A percentile compares a stretch with the other conserved stretches of the same genome.
phyloP scores from a whole-genome alignment of 2,113 vertebrate species.

The Eulemur macaco region DNA sequence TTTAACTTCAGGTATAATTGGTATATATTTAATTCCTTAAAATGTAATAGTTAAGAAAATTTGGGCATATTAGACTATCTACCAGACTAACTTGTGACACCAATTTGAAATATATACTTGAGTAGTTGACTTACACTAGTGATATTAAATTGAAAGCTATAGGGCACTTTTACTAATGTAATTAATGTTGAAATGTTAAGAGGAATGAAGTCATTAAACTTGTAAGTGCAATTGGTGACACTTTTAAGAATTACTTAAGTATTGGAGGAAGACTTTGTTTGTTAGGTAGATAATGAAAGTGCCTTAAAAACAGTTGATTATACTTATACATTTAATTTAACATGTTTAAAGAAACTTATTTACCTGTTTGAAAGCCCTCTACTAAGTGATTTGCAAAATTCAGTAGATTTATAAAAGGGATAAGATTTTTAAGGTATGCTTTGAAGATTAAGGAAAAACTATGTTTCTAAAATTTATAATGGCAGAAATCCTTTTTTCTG shows the following conservation, averaged over 20 bases:
- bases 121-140: neutral
- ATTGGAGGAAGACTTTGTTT: neutral
- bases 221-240: neutral
- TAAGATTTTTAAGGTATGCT: neutral
- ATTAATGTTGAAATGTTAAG: neutral
- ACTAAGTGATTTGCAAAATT: slow-evolving; percentile 34
- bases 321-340: neutral
- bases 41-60: neutral
- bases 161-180: neutral
- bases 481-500: neutral
- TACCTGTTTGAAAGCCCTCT: neutral
- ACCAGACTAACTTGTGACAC: neutral
- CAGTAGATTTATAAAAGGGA: neutral
- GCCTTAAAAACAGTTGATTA: neutral
- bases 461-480: neutral
- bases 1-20: neutral
- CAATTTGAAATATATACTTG: neutral
- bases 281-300: neutral
- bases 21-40: neutral
- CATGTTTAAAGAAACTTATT: neutral
- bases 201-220: neutral
- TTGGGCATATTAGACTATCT: neutral
- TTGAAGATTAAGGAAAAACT: neutral
- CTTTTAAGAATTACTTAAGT: neutral
- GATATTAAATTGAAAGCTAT: neutral